Evolutionary conservation across 2,113 vertebrate species (phyloP).

Genomic region (Isichthys henryi): DNA sequence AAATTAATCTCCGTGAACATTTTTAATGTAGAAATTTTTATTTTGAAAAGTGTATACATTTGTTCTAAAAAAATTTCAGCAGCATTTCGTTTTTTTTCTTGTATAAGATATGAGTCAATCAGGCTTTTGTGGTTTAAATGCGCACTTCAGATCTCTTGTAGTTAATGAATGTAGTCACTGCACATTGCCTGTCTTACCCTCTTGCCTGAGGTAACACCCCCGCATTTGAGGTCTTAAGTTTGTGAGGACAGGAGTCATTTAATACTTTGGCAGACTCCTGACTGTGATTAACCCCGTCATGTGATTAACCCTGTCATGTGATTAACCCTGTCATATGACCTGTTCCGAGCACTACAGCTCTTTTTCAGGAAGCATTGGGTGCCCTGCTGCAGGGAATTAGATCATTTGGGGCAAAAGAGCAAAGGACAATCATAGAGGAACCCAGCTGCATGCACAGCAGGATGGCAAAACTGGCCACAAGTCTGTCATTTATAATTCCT

Average conservation of each 20-base stretch:
- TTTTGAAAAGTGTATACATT: neutral
- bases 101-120: neutral
- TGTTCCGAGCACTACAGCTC: neutral
- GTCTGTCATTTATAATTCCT: neutral
- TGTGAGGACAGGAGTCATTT: neutral
- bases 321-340: constrained; percentile 8
- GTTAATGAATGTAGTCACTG: neutral
- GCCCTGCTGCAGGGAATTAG: neutral
- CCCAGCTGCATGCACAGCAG: neutral
- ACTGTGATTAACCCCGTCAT: constrained; percentile 1
- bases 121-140: neutral
- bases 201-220: neutral
- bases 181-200: neutral
- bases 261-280: neutral
- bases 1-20: neutral
- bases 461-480: neutral
- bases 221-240: neutral
- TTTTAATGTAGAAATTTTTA: neutral
- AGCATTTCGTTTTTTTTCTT: neutral
- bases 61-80: neutral
- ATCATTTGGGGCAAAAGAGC: neutral
- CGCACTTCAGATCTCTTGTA: neutral
- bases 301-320: constrained; percentile 9
- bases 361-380: neutral
- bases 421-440: neutral